Conservation (phyloP, 2,888 invertebrate genomes). For the Erynnis tages region DNA sequence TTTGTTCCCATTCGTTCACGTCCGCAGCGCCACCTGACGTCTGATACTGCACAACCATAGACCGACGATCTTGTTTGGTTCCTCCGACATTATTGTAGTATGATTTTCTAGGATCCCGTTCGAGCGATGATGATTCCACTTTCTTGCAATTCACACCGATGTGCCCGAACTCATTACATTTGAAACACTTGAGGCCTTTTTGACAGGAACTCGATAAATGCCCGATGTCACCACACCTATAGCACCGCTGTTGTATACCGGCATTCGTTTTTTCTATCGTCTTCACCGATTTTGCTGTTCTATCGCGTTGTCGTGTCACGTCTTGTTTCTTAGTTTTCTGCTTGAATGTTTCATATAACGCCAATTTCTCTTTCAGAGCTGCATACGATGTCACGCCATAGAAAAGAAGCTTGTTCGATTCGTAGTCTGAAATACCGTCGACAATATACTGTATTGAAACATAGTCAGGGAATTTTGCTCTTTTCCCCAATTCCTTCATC, state of each 20-base stretch:
- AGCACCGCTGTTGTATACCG: background rate
- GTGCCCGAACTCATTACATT: background rate
- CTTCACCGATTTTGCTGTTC: background rate
- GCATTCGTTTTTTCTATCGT: too few species aligned
- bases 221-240: background rate
- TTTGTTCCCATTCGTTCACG: too few species aligned
- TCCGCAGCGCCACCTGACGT: too few species aligned
- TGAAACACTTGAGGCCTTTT: slow-evolving; percentile 13
- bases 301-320: too few species aligned
- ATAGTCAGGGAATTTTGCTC: slow-evolving; percentile 36
- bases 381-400: slow-evolving; percentile 33
- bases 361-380: slow-evolving; percentile 32
- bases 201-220: background rate
- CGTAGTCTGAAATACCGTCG: slow-evolving; percentile 33
- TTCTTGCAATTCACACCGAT: background rate
- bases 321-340: background rate
- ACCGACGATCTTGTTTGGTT: too few species aligned
- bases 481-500: slow-evolving; percentile 36
- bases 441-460: slow-evolving; percentile 37
- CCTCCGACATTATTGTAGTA: too few species aligned
- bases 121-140: too few species aligned
- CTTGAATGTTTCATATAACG: slow-evolving; percentile 27
- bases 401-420: slow-evolving; percentile 33
- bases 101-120: too few species aligned
- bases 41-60: too few species aligned